Conservation (phyloP, 2,888 invertebrate species). For the Dendrolimus houi region DNA sequence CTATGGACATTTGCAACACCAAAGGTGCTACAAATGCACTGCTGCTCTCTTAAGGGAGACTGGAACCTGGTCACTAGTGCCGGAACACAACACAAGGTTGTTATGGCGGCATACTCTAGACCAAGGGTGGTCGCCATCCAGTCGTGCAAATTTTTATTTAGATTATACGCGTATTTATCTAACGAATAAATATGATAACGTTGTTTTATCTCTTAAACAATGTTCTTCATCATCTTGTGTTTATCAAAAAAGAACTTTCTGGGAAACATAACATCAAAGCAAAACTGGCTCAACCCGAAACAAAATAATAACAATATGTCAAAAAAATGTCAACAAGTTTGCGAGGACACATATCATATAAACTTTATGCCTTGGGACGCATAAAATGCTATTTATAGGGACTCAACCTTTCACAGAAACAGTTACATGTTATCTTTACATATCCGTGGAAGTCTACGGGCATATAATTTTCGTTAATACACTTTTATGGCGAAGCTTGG, state of each 20-base stretch:
- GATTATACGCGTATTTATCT: too few relatives aligned
- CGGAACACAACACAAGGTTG: too few relatives aligned
- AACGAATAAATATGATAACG: too few relatives aligned
- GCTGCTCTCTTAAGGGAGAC: too few relatives aligned
- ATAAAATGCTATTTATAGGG: constrained; percentile 21
- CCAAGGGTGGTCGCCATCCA: too few relatives aligned
- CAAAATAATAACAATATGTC: constrained; percentile 1
- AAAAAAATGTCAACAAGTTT: constrained; percentile 5
- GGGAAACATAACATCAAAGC: not conserved
- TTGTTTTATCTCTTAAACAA: too few relatives aligned
- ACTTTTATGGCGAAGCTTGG: not conserved
- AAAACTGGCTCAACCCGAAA: not conserved
- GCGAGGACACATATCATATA: constrained; percentile 5
- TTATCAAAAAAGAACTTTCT: not conserved
- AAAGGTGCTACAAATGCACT: too few relatives aligned
- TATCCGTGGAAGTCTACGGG: not conserved
- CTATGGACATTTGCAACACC: too few relatives aligned
- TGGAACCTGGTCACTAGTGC: too few relatives aligned
- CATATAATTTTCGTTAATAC: not conserved
- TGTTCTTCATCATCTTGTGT: not conserved
- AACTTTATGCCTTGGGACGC: constrained; percentile 9
- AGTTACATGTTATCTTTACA: constrained; percentile 9
- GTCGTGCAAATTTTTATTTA: too few relatives aligned
- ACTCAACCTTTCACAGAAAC: constrained; percentile 11
- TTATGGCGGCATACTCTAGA: too few relatives aligned